These are phyloP conservation scores for Drosophila eohydei DNA, from an alignment of 2,888 invertebrate genomes.

Conservation along the genomic window DNA sequence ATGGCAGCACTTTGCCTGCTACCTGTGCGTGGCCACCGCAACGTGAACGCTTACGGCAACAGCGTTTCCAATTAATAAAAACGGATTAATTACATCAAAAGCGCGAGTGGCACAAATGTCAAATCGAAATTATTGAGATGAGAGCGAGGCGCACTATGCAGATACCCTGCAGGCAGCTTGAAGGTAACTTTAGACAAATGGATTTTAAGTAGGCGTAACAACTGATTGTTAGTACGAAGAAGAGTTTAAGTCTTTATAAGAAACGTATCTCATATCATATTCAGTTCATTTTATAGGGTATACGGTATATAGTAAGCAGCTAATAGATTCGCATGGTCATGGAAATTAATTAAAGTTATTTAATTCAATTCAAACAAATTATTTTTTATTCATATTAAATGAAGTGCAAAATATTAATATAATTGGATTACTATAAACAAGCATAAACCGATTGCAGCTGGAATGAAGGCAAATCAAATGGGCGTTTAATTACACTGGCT, in stretches of 20 bases:
- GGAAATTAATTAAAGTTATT: background rate
- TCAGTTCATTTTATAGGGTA: too few species aligned
- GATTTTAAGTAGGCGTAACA: background rate
- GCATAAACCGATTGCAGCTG: background rate
- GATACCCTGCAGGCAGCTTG: background rate
- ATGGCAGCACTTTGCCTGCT: background rate
- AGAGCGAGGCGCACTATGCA: background rate
- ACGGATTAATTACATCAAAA: constrained; percentile 19
- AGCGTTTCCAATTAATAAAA: constrained; percentile 21
- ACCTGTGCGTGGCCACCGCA: background rate
- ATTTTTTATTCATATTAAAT: constrained; percentile 7
- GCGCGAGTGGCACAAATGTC: background rate
- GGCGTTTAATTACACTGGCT: background rate
- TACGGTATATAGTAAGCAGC: background rate
- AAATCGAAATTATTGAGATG: background rate
- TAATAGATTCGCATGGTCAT: background rate
- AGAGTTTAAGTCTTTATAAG: background rate
- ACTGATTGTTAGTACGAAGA: background rate
- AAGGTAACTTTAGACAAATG: background rate
- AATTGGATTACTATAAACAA: constrained; percentile 22
- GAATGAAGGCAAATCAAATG: background rate
- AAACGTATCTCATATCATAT: background rate
- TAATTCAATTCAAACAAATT: background rate
- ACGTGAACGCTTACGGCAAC: background rate
- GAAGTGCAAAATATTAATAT: background rate